Percentiles rank a stretch among this genome's conserved stretches.
Conservation (phyloP, 2,797 vertebrate genomes). For the Florisuga fusca region DNA sequence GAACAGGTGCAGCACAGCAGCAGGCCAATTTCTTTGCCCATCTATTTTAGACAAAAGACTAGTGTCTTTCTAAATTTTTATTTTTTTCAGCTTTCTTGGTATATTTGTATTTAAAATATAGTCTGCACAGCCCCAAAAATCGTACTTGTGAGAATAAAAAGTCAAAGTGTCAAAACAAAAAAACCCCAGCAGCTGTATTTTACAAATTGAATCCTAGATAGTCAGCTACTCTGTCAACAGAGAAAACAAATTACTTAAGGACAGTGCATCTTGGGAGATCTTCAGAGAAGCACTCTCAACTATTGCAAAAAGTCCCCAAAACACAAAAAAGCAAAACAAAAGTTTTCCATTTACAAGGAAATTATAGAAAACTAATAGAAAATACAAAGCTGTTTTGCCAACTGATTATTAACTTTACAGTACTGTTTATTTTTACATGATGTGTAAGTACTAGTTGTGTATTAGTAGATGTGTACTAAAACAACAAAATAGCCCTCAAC, state of each 20-base stretch:
- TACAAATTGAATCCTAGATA: not conserved
- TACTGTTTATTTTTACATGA: not conserved
- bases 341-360: not conserved
- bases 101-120: slow-evolving; percentile 11
- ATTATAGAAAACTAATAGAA: not conserved
- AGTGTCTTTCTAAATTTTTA: not conserved
- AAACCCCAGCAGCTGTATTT: not conserved
- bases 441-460: not conserved
- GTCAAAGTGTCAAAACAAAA: not conserved
- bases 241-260: not conserved
- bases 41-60: not conserved
- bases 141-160: not conserved
- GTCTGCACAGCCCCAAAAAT: not conserved
- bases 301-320: not conserved
- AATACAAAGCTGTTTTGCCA: not conserved
- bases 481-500: not conserved
- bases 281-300: not conserved
- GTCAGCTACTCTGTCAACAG: not conserved
- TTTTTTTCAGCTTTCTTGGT: not conserved
- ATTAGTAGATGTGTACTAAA: not conserved
- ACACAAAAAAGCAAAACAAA: not conserved
- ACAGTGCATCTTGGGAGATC: not conserved
- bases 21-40: not conserved
- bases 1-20: slow-evolving; percentile 34
- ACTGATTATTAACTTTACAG: not conserved